Percentiles rank a stretch among this genome's conserved stretches.
Conservation (phyloP, 2,113 vertebrate genomes). For the Cryptomyrus ogoouensis region DNA sequence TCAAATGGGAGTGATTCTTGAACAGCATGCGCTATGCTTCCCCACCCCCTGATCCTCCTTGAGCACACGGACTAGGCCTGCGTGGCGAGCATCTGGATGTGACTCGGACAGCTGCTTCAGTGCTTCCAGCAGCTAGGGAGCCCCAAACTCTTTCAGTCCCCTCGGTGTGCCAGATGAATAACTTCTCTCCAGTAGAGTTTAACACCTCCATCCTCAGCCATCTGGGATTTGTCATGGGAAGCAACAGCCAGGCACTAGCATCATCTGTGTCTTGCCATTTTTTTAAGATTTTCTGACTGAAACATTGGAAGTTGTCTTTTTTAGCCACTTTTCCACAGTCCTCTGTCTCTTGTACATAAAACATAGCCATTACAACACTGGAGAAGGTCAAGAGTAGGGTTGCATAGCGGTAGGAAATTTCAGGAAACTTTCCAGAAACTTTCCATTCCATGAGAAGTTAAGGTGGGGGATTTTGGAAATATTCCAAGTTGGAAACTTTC, state of each 20-base stretch:
- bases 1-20: background rate
- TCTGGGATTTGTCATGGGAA: background rate
- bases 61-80: background rate
- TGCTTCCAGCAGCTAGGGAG: background rate
- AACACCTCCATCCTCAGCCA: background rate
- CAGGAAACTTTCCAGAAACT: background rate
- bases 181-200: background rate
- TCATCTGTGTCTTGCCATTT: background rate
- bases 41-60: no score
- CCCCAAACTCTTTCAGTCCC: background rate
- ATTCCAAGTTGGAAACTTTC: background rate
- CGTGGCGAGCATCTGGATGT: background rate
- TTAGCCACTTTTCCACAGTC: background rate
- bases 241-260: background rate
- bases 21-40: background rate
- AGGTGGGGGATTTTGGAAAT: background rate
- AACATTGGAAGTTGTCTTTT: background rate
- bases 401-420: background rate
- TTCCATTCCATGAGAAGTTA: background rate
- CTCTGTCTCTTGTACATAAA: background rate
- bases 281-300: background rate
- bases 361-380: background rate
- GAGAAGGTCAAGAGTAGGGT: background rate
- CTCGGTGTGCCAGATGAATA: background rate
- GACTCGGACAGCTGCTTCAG: background rate